Conservation (phyloP, 2,888 invertebrate species). For the Phaedon cochleariae region DNA sequence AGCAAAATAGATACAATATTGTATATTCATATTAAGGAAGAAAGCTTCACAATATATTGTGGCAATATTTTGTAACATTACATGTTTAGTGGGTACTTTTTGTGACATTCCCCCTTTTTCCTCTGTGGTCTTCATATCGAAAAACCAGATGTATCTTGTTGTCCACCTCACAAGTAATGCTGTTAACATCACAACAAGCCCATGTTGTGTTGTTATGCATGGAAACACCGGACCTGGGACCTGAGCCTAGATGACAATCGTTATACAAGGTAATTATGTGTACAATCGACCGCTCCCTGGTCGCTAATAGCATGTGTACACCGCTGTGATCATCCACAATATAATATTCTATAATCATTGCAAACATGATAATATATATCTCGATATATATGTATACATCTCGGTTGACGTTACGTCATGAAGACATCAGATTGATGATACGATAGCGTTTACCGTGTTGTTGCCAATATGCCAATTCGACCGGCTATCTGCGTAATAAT, state of each 20-base stretch:
- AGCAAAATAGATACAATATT: too few species aligned
- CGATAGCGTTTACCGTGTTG: neutral
- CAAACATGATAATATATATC: too few species aligned
- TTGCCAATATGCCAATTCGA: too few species aligned
- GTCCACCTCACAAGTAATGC: slow-evolving; percentile 36
- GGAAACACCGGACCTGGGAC: slow-evolving; percentile 46
- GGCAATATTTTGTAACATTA: too few species aligned
- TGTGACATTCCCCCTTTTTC: too few species aligned
- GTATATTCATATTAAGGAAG: too few species aligned
- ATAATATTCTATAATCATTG: slow-evolving; percentile 40
- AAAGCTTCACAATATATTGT: too few species aligned
- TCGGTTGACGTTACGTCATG: neutral
- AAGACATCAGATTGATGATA: slow-evolving; percentile 15
- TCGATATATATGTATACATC: too few species aligned
- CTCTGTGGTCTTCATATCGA: too few species aligned
- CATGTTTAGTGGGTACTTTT: too few species aligned
- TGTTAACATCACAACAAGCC: slow-evolving; percentile 48
- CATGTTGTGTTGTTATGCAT: slow-evolving; percentile 39
- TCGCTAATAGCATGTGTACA: slow-evolving; percentile 56
- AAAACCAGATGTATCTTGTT: too few species aligned
- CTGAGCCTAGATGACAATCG: slow-evolving; percentile 54
- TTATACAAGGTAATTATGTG: slow-evolving; percentile 55
- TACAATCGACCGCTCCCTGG: slow-evolving; percentile 52
- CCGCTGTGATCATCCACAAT: slow-evolving; percentile 46
- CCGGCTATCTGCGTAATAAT: too few species aligned